Evolutionary conservation across 1,140 invertebrate genomes (phyloP), one percentile per base, ranked within the genome.

Genomic region (Andrena cerasifolii): DNA sequence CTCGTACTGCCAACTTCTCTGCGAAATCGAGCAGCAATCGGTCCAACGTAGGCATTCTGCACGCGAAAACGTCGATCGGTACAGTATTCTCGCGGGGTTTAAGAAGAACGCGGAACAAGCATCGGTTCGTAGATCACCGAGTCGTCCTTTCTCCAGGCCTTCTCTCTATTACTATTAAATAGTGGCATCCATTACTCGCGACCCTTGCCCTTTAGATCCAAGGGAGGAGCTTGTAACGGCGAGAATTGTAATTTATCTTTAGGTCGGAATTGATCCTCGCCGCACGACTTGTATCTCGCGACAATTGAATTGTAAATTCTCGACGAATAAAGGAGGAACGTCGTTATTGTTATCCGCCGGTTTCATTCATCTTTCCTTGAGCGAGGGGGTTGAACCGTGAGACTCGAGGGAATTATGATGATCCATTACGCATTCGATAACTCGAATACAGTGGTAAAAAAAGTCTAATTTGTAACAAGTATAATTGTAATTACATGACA

Each of bases 1-100:
- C 26, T 66, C 49, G 21, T 75, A 75, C 62, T 75, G 62, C 72
- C 72, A 66, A 43, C 45, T 43, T n/a, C 33, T 74, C 61, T 28
- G 8, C 40, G 10, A 65, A 26, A 43, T 53, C 24, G 5, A 53
- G 36, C 28, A 16, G 28, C 24, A 28, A n/a, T 40, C 21, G 12
- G 28, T 49, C 21, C 14, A 51, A 31, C 40, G 28, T 4, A 2
- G 62, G 63, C 16, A 21, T 53, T 53, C 49, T 53, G 45, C 71
- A 28, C 51, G 33, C 26, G 47, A 54, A 28, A 43, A n/a, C 40
- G 12, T 28, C 16, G 10, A 26, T 16, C 26, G n/a, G n/a, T n/a
- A n/a, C n/a, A n/a, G n/a, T n/a, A n/a, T n/a, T n/a, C n/a, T n/a
- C n/a, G n/a, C n/a, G n/a, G n/a, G n/a, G n/a, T n/a, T n/a, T n/a